These are phyloP conservation scores for Stomorhina lunata DNA, from an alignment of 2,888 invertebrate genomes.

Conservation along the genomic window DNA sequence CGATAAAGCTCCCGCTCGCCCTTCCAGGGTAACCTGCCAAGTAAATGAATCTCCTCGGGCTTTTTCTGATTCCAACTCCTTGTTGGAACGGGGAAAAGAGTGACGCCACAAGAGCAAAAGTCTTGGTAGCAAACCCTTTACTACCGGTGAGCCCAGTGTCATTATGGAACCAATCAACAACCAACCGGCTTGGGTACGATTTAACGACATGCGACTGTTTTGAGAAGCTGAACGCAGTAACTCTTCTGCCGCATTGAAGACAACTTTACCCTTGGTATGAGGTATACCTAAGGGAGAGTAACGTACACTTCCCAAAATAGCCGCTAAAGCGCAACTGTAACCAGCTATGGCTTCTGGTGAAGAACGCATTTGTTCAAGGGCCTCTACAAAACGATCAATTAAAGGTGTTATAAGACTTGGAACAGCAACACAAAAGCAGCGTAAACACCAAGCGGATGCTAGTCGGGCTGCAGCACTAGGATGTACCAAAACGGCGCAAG, in stretches of 20 bases:
- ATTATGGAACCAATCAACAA: constrained; percentile 97
- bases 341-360: constrained; percentile 94
- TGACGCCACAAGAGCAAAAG: constrained; percentile 98
- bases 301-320: constrained; percentile 94
- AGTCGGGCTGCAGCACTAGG: constrained; percentile 96
- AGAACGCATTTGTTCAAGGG: constrained; percentile 92
- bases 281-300: constrained; percentile 96
- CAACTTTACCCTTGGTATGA: constrained; percentile 97
- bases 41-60: constrained; percentile 97
- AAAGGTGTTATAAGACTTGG: constrained; percentile 97
- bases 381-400: constrained; percentile 93
- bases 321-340: constrained; percentile 95
- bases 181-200: constrained; percentile 99
- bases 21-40: constrained; percentile 99
- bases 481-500: constrained; percentile 89
- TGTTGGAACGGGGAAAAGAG: constrained; percentile 97
- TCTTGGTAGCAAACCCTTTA: constrained; percentile 93
- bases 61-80: constrained; percentile 98
- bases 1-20: constrained; percentile 96
- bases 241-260: constrained; percentile 98
- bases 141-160: constrained; percentile 95
- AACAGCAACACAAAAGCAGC: constrained; percentile 93
- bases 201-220: constrained; percentile 95
- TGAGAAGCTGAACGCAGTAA: constrained; percentile 96
- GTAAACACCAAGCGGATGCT: constrained; percentile 96